Base-by-base conservation (phyloP, 2,888 invertebrate species). In the Noctua janthina region DNA sequence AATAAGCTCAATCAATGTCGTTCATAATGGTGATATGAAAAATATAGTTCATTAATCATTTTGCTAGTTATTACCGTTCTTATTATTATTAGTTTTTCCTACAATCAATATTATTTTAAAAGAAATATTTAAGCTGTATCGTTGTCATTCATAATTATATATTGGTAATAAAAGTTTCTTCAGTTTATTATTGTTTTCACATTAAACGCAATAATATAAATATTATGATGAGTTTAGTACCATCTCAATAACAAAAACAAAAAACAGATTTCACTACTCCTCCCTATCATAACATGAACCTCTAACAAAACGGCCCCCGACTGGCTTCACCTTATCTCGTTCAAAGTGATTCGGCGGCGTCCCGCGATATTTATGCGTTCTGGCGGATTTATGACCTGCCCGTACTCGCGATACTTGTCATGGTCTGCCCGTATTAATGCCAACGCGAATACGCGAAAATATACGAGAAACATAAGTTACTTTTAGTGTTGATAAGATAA, bases 301-400 rank as follows among this genome's bases (percentile, higher is more conserved):
- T 75, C 80, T 80, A 64, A 86, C 83, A 54, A 56, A 75, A 82
- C 77, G 81, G 78, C 90, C 87, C 39, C 39, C 87, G 90, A 91
- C 92, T 91, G 88, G 91, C 92, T 91, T 90, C 92, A 93, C 93
- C 92, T 94, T 95, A 94, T 94, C 94, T 93, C 81, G 86, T 91
- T 87, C 91, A 75, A 94, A 95, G 93, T 94, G 94, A 95, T 93
- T 94, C 92, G 92, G 90, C 88, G 88, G 86, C 89, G 86, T 89
- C 71, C 78, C 76, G 89, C 90, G 90, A 92, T 93, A 94, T 94
- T 94, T 94, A 94, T 93, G 92, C 87, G 89, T 88, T 86, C 84
- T 72, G n/a, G 68, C 83, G 84, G 93, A 95, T 94, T 94, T 94
- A 94, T 92, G 88, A 82, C 79, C 76, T 75, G 76, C 35, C 64